Evolutionary conservation across 2,113 vertebrate genomes (phyloP), one percentile per base, ranked within the genome.

Genomic region (Amblyopsis rosae): DNA sequence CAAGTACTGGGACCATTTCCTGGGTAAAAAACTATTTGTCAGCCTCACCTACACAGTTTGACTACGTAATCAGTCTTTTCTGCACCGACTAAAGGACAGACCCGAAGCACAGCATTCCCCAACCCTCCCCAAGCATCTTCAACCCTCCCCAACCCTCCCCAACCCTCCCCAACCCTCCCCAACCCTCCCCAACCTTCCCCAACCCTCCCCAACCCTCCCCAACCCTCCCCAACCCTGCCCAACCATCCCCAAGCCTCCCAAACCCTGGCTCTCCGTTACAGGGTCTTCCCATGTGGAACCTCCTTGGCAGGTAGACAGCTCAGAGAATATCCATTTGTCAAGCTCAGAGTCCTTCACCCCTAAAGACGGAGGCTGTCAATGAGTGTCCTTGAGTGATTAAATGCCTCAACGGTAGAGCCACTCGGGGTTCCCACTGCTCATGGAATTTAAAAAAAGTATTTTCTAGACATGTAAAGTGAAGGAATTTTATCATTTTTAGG

Each of bases 351-450:
- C 75, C 79, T 80, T 82, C 82, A 84, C 62, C 33, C 72, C 63
- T 60, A 81, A 66, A 79, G 84, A 82, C 82, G 76, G 9, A 75
- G 6, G 9, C 80, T 83, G 87, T 87, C 86, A 79, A 75, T 83
- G 70, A 48, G 1, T 70, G 68, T 48, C 69, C 78, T 76, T 87
- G 83, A 84, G 62, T 87, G 80, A 86, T 86, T 82, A 83, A 76
- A 55, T 73, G 68, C 66, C 62, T 65, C 49, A 74, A 53, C 26
- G 61, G 73, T 69, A 82, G 62, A 69, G 79, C 49, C 69, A 59
- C 66, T 67, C 32, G 45, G 45, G 26, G 26, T 26, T 26, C 26
- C 26, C 26, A 26, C 26, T 26, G 26, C 26, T 26, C 26, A 26
- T 26, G 26, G 26, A 26, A 26, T 26, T 26, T 26, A 26, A 19